Base-by-base conservation (phyloP, 2,797 vertebrate genomes). In the Huso huso region DNA sequence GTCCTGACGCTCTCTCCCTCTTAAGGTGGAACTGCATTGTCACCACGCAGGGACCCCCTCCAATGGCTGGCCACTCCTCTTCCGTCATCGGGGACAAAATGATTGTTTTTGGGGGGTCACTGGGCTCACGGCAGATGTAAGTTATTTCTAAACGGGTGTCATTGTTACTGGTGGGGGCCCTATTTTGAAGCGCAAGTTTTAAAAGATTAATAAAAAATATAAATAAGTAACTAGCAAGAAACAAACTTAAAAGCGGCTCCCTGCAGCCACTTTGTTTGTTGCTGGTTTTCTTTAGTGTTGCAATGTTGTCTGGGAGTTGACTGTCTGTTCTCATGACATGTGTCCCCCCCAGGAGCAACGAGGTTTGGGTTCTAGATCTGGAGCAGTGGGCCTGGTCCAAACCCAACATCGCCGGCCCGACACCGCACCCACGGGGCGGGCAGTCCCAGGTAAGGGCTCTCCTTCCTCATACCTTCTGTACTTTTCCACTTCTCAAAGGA, bases 301-400 rank as follows among this genome's bases (percentile, higher is more conserved):
- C 23, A 37, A 4, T 37, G 23, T 37, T 37, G 23, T 1, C 4
- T 37, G 2, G 23, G 23, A 37, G 23, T 37, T 37, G 23, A 37
- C 2, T 37, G 23, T 37, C 23, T 37, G 23, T 37, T 37, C 23
- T 37, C 23, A 37, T 37, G 23, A 37, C 23, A 37, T 37, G 23
- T 37, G 60, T 69, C 9, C 63, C 37, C 52, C 11, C n/a, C 80
- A 98, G 96, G 97, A 99, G 95, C 82, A 99, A 94, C 6, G 97
- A 99, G 1, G 90, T 99, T 71, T 99, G 97, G 97, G 89, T 97
- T 78, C 86, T 99, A 74, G 94, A 99, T 83, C 90, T 99, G 7
- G 96, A 99, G 79, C 95, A 97, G 82, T 99, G 96, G 97, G 89
- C 92, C 49, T 99, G 97, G 97, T 96, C 94, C 67, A 99, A 97